A percentile compares a stretch with the other conserved stretches of the same genome.
Conservation (phyloP, 2,888 invertebrate genomes). For the Halictus ligatus region DNA sequence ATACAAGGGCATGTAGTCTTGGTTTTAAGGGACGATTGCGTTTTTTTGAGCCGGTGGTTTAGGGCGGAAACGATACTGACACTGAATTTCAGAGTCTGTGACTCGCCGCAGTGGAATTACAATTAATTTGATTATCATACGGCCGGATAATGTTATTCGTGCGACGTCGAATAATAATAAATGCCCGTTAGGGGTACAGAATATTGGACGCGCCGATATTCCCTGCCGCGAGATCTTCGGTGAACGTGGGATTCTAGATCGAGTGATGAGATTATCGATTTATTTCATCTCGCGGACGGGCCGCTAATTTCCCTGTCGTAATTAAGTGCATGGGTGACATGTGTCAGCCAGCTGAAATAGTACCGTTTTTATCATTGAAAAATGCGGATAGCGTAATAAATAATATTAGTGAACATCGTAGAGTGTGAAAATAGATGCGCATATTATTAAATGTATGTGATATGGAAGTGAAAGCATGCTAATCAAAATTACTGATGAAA, state of each 20-base stretch:
- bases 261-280: not conserved
- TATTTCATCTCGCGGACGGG: not conserved
- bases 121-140: slow-evolving; percentile 16
- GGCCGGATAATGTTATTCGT: not conserved
- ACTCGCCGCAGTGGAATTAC: slow-evolving; percentile 33
- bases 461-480: not conserved
- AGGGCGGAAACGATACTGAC: not conserved
- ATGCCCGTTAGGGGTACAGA: not conserved
- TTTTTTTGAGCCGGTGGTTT: not conserved
- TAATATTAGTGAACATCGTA: not conserved
- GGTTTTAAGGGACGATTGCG: not conserved
- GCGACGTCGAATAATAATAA: not conserved
- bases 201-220: not conserved
- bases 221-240: not conserved
- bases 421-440: not conserved
- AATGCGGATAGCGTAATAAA: not conserved
- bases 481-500: not conserved
- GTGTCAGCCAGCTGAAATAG: not conserved
- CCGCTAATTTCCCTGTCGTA: not conserved
- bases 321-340: not conserved
- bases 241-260: not conserved
- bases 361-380: not conserved
- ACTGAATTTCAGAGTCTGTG: not conserved
- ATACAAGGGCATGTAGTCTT: no score
- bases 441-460: no score